Evolutionary conservation across 2,797 vertebrate genomes (phyloP), one percentile per base, ranked within the genome.

Genomic region (Amblyraja radiata): DNA sequence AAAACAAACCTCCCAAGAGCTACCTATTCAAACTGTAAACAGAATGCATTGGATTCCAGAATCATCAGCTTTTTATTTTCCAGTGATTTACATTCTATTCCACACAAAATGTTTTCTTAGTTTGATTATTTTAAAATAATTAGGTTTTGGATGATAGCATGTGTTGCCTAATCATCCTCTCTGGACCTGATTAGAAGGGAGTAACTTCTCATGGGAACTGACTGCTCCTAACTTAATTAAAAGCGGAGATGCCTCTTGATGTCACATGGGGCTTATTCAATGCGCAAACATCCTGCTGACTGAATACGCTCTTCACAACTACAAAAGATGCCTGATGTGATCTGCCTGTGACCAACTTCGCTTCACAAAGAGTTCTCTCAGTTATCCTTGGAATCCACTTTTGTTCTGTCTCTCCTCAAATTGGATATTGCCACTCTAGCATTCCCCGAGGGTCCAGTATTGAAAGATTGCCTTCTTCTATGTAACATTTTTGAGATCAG

Each of bases 281-380:
- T 93, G 63, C 28, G 93, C 93, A 93, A 54, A 94, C 93, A 95
- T 95, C 95, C 95, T 94, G 94, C 93, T 95, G 94, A 91, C 94
- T 94, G 93, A 94, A 93, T 93, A 95, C 94, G 88, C 90, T 93
- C 93, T 93, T 94, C 93, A 93, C 28, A 79, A 74, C 79, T 58
- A 58, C 93, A 93, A 79, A 77, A 21, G 90, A 14, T 65, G 83
- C 65, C 25, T 91, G 79, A 93, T 94, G 93, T 76, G 65, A 94
- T 94, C 93, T 93, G 93, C 93, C 93, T 93, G 93, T 81, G 58
- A 78, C 58, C 1, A 80, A 39, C 63, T 73, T 46, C 63, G 25
- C 79, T 71, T 73, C 78, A 93, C 93, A 93, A 65, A 93, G 10
- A 93, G 63, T 83, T 93, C 78, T 80, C 73, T 74, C 65, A 93